Percentiles rank a stretch among this genome's conserved stretches.
Evolutionary conservation across 2,113 vertebrate genomes (phyloP).

Genomic region (Hemicordylus capensis): DNA sequence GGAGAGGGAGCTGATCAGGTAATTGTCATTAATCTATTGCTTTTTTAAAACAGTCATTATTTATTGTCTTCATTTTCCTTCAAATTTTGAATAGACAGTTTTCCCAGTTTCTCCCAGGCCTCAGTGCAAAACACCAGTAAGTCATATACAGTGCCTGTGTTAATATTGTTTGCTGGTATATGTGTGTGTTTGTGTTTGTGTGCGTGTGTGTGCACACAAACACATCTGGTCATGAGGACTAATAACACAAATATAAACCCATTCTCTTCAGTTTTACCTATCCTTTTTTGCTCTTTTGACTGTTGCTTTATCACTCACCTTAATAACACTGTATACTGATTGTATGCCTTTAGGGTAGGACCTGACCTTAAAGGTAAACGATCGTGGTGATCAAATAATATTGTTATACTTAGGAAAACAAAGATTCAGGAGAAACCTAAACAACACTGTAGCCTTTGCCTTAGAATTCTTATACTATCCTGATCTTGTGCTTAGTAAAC

Average conservation of each 20-base stretch:
- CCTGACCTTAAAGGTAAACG: conserved; percentile 11
- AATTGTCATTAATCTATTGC: not conserved
- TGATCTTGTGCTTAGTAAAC: not conserved
- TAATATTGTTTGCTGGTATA: not conserved
- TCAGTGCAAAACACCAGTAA: conserved; percentile 92
- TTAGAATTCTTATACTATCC: not conserved
- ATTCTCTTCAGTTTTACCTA: conserved; percentile 15
- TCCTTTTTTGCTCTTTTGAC: not conserved
- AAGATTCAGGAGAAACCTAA: conserved; percentile 18
- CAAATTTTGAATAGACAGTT: conserved; percentile 84
- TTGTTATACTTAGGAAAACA: not conserved
- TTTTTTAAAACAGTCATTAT: not conserved
- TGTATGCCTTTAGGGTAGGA: not conserved
- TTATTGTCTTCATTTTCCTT: conserved; percentile 59
- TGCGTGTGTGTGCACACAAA: too few species aligned
- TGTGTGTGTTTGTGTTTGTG: conserved; percentile 21
- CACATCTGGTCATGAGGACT: conserved; percentile 14
- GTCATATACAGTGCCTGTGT: conserved; percentile 57
- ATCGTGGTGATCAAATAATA: not conserved
- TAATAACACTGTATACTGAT: not conserved
- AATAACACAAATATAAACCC: not conserved
- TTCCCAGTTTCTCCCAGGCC: conserved; percentile 90
- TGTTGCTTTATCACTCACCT: not conserved
- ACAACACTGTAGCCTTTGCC: not conserved
- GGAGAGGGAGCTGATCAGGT: not conserved